A percentile compares a stretch with the other conserved stretches of the same genome.
Evolutionary conservation across 2,113 vertebrate species (phyloP).

Genomic region (Emydocephalus ijimae): DNA sequence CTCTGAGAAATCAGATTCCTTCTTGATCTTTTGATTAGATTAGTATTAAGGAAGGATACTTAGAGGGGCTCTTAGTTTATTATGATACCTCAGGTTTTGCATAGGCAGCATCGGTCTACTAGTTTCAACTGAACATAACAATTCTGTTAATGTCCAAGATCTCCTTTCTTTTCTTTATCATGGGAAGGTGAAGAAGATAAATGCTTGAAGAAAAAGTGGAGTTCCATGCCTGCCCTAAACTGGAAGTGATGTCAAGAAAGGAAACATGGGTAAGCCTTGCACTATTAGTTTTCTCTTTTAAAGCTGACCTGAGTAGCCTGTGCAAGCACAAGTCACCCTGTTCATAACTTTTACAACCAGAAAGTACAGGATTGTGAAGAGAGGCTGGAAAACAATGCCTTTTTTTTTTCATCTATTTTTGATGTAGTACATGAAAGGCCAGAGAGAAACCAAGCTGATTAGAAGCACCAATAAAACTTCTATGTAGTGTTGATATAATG

Average conservation of each 20-base stretch:
- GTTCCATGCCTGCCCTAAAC: neutral
- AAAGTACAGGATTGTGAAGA: neutral
- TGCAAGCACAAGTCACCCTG: neutral
- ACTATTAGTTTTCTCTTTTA: neutral
- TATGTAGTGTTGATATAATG: neutral
- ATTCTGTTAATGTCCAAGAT: neutral
- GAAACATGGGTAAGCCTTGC: neutral
- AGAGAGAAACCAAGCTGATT: neutral
- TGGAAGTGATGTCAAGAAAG: neutral
- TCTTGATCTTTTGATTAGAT: constrained; percentile 47
- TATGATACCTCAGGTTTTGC: constrained; percentile 39
- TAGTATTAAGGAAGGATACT: constrained; percentile 15
- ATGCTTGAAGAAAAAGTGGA: too few relatives aligned
- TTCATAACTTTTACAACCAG: neutral
- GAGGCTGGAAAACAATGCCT: neutral
- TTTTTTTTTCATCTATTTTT: neutral
- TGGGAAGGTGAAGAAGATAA: neutral
- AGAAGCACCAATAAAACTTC: neutral
- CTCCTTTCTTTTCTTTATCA: neutral
- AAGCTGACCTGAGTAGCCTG: neutral
- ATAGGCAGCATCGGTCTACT: constrained; percentile 34
- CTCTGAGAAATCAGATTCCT: constrained; percentile 38
- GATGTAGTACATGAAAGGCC: neutral
- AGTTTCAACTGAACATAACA: neutral
- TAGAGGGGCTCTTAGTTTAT: constrained; percentile 27